Base-by-base conservation (phyloP, 2,797 vertebrate genomes). In the Hozukius guyotensis region DNA sequence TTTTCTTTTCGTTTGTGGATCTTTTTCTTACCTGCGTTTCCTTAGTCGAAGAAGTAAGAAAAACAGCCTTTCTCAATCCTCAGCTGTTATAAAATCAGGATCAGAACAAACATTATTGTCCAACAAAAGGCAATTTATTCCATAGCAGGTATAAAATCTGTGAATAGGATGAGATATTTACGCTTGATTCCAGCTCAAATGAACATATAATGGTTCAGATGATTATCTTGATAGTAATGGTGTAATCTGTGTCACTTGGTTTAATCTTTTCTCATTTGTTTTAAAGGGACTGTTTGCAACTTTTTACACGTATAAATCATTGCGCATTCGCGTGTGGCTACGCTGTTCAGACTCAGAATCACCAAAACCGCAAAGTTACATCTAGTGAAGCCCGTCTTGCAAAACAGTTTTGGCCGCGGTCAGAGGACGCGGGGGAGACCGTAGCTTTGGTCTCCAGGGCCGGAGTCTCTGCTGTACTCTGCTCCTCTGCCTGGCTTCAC, bases 191-290 rank as follows among this genome's bases (percentile, higher is more conserved):
- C 11, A 22, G 3, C 57, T 55, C 8, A 72, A 82, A 75, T 64
- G 6, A 75, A 31, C 34, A 64, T 65, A 59, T 53, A 70, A 74
- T 69, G 77, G 68, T 67, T 63, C 18, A 25, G 29, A 76, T 31
- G 20, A 52, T 67, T 59, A 49, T 77, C 57, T 77, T 59, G 24
- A 72, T 62, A 34, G 69, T 27, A 62, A 49, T 67, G 56, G 60
- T 46, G 32, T 70, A 60, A 60, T 75, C 24, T 60, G 57, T 82
- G 70, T 70, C 59, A 56, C 63, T 57, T 52, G 12, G n/a, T 55
- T 14, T 72, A 65, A 70, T 76, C 38, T 34, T 10, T 42, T 46
- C 11, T 65, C 22, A 67, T 77, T 75, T 75, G 20, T 72, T 81
- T 69, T 52, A 36, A 42, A 42, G 38, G 38, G 13, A 42, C 25